Base-by-base conservation (phyloP, 2,113 vertebrate genomes). In the Blennius ocellaris region DNA sequence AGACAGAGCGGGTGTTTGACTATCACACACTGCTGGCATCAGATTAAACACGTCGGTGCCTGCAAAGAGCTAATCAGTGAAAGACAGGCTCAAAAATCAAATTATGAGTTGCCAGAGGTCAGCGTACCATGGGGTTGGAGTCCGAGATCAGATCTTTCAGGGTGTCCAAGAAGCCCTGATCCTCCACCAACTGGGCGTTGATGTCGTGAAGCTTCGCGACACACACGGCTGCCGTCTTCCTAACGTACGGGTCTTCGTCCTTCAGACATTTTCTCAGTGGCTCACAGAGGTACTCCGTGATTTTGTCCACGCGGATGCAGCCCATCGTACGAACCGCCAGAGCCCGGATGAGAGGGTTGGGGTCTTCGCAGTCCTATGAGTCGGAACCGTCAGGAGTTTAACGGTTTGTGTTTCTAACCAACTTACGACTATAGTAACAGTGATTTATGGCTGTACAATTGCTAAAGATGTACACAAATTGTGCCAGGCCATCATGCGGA, bases 151-250 rank as follows among this genome's bases (percentile, higher is more conserved):
- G 96, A 80, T 99, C 98, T 83, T 99, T 99, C 7, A 99, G 94
- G 4, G 97, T 99, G 82, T 99, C 97, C 81, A 99, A 92, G 87
- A 99, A 99, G 66, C 98, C 97, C 79, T 99, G 98, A 90, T 99
- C 98, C 90, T 99, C 97, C 73, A 99, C 98, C 86, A 99, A 89
- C 88, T 98, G 97, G 54, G 98, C 96, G 0, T 98, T 99, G 90
- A 99, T 99, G 82, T 99, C 98, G 0, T 99, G 97, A 0, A 99
- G 96, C 87, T 99, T 99, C 14, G 98, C 97, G 16, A 99, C 98
- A 1, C 97, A 99, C 78, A 99, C 97, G 0, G 98, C 97, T 0
- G 97, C 98, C 0, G 98, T 99, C 86, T 99, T 99, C 68, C 98
- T 95, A 88, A 99, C 97, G 0, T 99, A 99, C 0, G 98, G 98